phyloP scores from a whole-genome alignment of 1,140 invertebrate species.

The Calosoma granatense region DNA sequence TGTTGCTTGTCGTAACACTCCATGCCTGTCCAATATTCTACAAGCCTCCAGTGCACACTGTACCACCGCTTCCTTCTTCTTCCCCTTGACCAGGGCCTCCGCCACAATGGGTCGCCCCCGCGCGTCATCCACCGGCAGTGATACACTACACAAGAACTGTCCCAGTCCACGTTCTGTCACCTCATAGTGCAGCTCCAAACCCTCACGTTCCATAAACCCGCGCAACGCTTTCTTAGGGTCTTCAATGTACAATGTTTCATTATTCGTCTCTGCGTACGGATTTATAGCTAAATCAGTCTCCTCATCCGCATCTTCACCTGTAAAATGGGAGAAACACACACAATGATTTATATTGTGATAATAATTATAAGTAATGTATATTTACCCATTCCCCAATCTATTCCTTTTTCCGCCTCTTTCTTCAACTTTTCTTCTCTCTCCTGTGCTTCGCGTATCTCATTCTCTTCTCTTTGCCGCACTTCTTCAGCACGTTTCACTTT shows the following conservation, averaged over 20 bases:
- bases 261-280: slow-evolving; percentile 66
- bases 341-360: slow-evolving; percentile 16
- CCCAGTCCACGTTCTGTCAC: slow-evolving; percentile 71
- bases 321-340: slow-evolving; percentile 40
- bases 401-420: slow-evolving; percentile 58
- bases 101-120: slow-evolving; percentile 64
- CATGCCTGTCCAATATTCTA: slow-evolving; percentile 75
- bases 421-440: slow-evolving; percentile 42
- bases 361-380: slow-evolving; percentile 38
- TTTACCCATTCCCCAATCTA: slow-evolving; percentile 90
- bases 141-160: slow-evolving; percentile 61
- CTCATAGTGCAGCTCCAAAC: slow-evolving; percentile 72
- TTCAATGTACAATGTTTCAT: slow-evolving; percentile 82
- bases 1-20: slow-evolving; percentile 64
- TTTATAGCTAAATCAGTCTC: slow-evolving; percentile 72
- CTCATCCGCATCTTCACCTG: slow-evolving; percentile 84
- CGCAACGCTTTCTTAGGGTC: slow-evolving; percentile 93
- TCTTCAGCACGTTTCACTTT: slow-evolving; percentile 51
- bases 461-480: slow-evolving; percentile 42
- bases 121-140: slow-evolving; percentile 68
- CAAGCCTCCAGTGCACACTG: slow-evolving; percentile 94
- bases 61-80: slow-evolving; percentile 89
- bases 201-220: slow-evolving; percentile 93
- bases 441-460: slow-evolving; percentile 35
- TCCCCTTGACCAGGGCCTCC: slow-evolving; percentile 77